phyloP scores from a whole-genome alignment of 1,140 invertebrate genomes.

The Cydia fagiglandana region DNA sequence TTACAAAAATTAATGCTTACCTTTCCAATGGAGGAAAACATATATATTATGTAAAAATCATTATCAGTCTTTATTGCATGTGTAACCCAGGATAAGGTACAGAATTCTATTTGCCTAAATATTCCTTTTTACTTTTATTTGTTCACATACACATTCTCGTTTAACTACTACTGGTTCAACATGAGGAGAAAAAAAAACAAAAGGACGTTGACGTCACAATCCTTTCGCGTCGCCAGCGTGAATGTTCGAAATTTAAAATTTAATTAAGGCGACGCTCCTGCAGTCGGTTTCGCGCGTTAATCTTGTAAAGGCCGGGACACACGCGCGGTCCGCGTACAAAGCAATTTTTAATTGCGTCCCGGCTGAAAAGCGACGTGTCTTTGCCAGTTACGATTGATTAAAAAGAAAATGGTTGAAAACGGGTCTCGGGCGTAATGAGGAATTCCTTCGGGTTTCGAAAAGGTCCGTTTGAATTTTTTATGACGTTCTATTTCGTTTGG shows the following conservation, averaged over 20 bases:
- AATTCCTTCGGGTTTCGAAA: conserved; percentile 34
- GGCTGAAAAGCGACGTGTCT: conserved; percentile 52
- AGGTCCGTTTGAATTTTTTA: conserved; percentile 37
- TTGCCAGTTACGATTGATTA: conserved; percentile 63
- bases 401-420: conserved; percentile 52
- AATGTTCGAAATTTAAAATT: conserved; percentile 62
- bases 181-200: conserved; percentile 22
- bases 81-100: too few relatives aligned
- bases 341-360: conserved; percentile 63
- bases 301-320: conserved; percentile 56
- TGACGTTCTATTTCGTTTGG: conserved; percentile 35
- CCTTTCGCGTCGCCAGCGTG: conserved; percentile 38
- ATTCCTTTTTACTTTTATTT: too few relatives aligned
- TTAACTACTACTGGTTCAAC: background rate
- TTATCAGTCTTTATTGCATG: too few relatives aligned
- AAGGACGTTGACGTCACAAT: conserved; percentile 39
- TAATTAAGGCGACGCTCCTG: conserved; percentile 52
- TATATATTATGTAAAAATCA: too few relatives aligned
- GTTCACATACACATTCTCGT: background rate
- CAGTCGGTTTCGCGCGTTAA: conserved; percentile 56
- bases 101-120: too few relatives aligned
- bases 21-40: too few relatives aligned
- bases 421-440: conserved; percentile 38
- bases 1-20: too few relatives aligned
- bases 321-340: conserved; percentile 52